phyloP scores from a whole-genome alignment of 1,140 invertebrate species.

The Mya arenaria region DNA sequence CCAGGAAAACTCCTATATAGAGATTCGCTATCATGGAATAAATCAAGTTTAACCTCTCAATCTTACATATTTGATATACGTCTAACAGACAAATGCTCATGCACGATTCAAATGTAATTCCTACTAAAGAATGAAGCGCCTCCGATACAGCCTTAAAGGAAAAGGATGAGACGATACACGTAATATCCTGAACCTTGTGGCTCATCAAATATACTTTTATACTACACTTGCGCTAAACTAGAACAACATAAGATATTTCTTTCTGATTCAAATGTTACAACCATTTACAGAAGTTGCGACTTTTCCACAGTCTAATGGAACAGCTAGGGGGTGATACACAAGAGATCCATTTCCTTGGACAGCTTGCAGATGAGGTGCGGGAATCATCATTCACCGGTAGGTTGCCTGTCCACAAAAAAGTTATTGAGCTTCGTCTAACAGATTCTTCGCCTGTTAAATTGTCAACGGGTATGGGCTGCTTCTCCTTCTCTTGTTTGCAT shows the following conservation, averaged over 20 bases:
- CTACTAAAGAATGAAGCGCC: too few species aligned
- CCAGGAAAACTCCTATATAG: background rate
- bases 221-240: too few species aligned
- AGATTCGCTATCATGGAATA: background rate
- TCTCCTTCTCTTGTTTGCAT: too few species aligned
- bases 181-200: too few species aligned
- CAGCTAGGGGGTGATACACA: constrained; percentile 68
- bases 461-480: constrained; percentile 65
- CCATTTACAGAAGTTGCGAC: constrained; percentile 63
- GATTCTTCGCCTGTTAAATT: constrained; percentile 68
- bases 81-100: background rate
- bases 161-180: too few species aligned
- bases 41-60: background rate
- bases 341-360: constrained; percentile 53
- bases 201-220: too few species aligned
- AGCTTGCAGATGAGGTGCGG: too few species aligned
- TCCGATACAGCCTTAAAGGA: too few species aligned
- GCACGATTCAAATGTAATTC: background rate
- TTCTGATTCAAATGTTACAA: too few species aligned
- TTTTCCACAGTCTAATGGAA: constrained; percentile 66
- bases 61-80: background rate
- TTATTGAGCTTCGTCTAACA: constrained; percentile 62
- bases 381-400: too few species aligned
- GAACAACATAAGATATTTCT: too few species aligned
- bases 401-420: constrained; percentile 67